A percentile compares a stretch with the other conserved stretches of the same genome.
phyloP scores from a whole-genome alignment of 1,140 invertebrate genomes.

The Drosophila quadrilineata region DNA sequence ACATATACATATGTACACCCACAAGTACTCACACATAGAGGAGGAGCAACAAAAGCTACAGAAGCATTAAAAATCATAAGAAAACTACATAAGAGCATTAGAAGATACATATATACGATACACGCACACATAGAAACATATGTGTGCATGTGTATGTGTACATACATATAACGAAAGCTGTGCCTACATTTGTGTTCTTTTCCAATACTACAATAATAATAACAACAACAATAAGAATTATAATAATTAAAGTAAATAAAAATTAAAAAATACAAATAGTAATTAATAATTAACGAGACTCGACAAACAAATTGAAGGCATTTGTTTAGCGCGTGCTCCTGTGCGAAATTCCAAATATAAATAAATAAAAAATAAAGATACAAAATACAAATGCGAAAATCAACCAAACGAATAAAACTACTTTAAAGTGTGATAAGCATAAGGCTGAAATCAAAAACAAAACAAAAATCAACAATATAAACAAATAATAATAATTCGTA shows the following conservation, averaged over 20 bases:
- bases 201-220: slow-evolving; percentile 70
- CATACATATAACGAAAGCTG: slow-evolving; percentile 75
- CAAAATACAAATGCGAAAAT: slow-evolving; percentile 61
- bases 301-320: slow-evolving; percentile 32
- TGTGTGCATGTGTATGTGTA: slow-evolving; percentile 44
- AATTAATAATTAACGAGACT: slow-evolving; percentile 40
- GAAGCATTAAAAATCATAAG: slow-evolving; percentile 52
- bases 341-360: slow-evolving; percentile 39
- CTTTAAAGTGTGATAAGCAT: slow-evolving; percentile 81
- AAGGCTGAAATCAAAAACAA: slow-evolving; percentile 80
- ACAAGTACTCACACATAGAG: slow-evolving; percentile 28
- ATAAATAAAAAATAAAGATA: slow-evolving; percentile 36
- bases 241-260: too few relatives aligned
- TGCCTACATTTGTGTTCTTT: slow-evolving; percentile 80
- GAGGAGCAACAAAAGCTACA: slow-evolving; percentile 55
- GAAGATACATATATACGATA: slow-evolving; percentile 31
- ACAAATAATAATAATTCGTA: slow-evolving; percentile 65
- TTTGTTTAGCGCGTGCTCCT: slow-evolving; percentile 21
- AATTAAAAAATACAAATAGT: slow-evolving; percentile 43
- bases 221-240: slow-evolving; percentile 50
- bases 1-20: slow-evolving; percentile 27
- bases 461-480: slow-evolving; percentile 39
- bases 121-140: slow-evolving; percentile 19
- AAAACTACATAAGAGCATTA: slow-evolving; percentile 53
- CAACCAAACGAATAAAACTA: slow-evolving; percentile 80